A percentile compares a stretch with the other conserved stretches of the same genome.
phyloP scores from a whole-genome alignment of 2,797 vertebrate genomes.

The Pampus argenteus region DNA sequence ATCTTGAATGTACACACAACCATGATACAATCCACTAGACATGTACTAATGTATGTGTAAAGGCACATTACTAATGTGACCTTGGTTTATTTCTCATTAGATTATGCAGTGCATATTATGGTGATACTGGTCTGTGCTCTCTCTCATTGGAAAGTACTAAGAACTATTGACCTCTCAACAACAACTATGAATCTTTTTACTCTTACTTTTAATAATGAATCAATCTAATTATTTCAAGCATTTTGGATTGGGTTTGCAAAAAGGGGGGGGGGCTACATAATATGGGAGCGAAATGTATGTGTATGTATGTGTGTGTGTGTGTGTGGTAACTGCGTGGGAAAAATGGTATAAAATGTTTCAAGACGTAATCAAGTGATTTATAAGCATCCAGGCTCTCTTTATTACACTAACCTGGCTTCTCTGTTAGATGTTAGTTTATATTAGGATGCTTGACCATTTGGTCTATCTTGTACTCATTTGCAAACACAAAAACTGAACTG shows the following conservation, averaged over 20 bases:
- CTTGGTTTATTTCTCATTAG: background rate
- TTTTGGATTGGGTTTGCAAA: background rate
- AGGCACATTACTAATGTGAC: background rate
- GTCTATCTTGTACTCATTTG: no score
- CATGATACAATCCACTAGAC: no score
- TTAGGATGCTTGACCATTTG: conserved; percentile 4
- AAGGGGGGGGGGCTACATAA: background rate
- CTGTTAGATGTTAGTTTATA: background rate
- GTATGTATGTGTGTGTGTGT: no score
- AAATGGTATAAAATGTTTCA: no score
- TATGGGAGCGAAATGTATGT: no score
- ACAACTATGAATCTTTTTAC: background rate
- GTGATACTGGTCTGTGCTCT: background rate
- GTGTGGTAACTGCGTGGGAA: no score
- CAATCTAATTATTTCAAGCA: background rate
- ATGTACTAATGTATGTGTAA: background rate
- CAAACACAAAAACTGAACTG: conserved; percentile 15
- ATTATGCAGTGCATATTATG: background rate
- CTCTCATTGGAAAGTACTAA: background rate
- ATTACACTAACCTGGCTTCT: background rate
- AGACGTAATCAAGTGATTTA: background rate
- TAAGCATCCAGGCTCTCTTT: background rate
- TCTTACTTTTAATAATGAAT: conserved; percentile 6
- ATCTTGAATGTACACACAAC: no score
- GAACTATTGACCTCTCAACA: conserved; percentile 1